Percentiles rank a stretch among this genome's conserved stretches.
These are phyloP conservation scores for Chymomyza amoena DNA, from an alignment of 2,888 invertebrate genomes.

Conservation along the genomic window DNA sequence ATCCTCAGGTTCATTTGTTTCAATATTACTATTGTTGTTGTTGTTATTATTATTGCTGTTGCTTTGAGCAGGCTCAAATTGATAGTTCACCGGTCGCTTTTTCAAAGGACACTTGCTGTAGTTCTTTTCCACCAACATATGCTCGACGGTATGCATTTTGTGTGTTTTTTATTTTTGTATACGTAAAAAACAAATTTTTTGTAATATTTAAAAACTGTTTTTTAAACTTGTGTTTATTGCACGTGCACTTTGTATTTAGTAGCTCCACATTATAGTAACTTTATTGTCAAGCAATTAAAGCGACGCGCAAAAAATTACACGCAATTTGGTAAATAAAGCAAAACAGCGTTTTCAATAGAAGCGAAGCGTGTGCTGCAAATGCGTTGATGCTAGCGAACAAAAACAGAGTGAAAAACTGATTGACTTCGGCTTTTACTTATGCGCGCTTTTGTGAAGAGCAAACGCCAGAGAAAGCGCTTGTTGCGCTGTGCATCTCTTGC, in stretches of 20 bases:
- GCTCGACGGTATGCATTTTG: constrained; percentile 80
- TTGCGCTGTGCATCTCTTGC: neutral
- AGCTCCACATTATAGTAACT: neutral
- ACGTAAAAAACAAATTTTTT: neutral
- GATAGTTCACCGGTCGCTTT: constrained; percentile 90
- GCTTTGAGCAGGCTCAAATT: constrained; percentile 81
- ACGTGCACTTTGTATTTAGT: constrained; percentile 12
- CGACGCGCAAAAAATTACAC: neutral
- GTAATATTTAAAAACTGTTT: constrained; percentile 20
- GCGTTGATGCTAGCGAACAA: constrained; percentile 25
- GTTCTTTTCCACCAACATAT: constrained; percentile 83
- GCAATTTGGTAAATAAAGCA: neutral
- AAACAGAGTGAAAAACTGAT: constrained; percentile 42
- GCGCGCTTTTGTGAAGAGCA: no score
- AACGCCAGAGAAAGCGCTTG: constrained; percentile 18
- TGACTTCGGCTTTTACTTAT: constrained; percentile 42
- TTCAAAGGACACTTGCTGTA: constrained; percentile 95
- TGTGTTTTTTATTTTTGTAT: constrained; percentile 11
- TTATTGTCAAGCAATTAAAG: neutral
- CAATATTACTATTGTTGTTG: constrained; percentile 3
- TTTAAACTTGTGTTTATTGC: neutral
- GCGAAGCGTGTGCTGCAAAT: neutral
- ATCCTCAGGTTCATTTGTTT: constrained; percentile 86
- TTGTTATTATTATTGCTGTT: constrained; percentile 1
- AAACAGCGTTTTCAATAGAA: neutral